These are phyloP conservation scores for Tympanuchus pallidicinctus DNA, from an alignment of 2,113 vertebrate species.

Conservation along the genomic window DNA sequence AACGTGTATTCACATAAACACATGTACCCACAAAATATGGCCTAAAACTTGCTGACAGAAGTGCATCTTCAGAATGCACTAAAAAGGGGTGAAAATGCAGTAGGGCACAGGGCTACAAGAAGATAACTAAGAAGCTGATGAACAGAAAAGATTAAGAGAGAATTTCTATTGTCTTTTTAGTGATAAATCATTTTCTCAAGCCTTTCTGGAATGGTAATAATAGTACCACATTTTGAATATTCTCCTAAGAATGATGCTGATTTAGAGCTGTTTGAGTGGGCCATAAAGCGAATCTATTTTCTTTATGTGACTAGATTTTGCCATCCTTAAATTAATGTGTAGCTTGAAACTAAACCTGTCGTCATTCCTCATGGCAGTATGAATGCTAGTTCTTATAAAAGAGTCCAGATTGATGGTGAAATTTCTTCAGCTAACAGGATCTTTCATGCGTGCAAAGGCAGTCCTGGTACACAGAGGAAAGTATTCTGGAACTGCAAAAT, in stretches of 20 bases:
- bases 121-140: neutral
- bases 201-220: neutral
- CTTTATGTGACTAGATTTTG: neutral
- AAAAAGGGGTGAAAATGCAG: neutral
- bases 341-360: neutral
- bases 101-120: neutral
- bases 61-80: neutral
- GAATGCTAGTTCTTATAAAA: neutral
- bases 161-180: neutral
- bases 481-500: accelerated
- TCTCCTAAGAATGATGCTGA: neutral
- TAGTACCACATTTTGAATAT: neutral
- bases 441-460: neutral
- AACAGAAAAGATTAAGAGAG: neutral
- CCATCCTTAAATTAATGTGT: neutral
- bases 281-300: neutral
- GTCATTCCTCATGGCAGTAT: neutral
- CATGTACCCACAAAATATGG: neutral
- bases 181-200: neutral
- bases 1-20: neutral
- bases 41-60: neutral
- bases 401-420: neutral
- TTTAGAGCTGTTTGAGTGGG: neutral
- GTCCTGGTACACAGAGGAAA: neutral
- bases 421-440: neutral